Evolutionary conservation across 2,113 vertebrate genomes (phyloP).

Genomic region (Pipa parva): DNA sequence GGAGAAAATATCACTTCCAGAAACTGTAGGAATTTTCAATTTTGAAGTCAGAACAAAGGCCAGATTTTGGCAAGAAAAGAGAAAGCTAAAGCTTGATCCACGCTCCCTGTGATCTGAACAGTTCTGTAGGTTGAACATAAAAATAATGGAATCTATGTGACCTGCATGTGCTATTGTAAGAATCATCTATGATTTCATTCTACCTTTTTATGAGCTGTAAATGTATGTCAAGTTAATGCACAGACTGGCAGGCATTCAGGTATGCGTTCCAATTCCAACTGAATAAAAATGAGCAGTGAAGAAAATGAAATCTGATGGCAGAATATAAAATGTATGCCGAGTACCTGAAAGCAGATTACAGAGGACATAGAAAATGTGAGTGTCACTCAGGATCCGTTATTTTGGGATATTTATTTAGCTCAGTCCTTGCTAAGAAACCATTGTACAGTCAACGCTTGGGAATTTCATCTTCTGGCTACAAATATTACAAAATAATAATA

Average conservation of each 20-base stretch:
- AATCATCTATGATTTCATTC: slow-evolving; percentile 24
- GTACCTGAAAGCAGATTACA: neutral
- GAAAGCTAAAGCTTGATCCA: neutral
- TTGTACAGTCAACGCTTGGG: no score
- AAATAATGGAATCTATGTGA: slow-evolving; percentile 25
- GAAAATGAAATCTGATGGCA: neutral
- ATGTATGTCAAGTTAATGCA: slow-evolving; percentile 23
- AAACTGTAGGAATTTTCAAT: slow-evolving; percentile 16
- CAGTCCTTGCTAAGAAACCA: no score
- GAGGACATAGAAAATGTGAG: neutral
- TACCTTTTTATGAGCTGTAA: neutral
- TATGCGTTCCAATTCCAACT: neutral
- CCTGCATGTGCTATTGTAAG: neutral
- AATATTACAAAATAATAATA: slow-evolving; percentile 5
- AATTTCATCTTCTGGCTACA: slow-evolving; percentile 3
- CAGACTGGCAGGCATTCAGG: slow-evolving; percentile 5
- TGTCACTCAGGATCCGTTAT: neutral
- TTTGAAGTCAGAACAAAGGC: slow-evolving; percentile 37
- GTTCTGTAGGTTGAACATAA: slow-evolving; percentile 17
- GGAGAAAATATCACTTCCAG: slow-evolving; percentile 30
- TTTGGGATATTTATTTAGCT: neutral
- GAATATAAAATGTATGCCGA: neutral
- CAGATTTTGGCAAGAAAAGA: slow-evolving; percentile 23
- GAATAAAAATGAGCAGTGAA: neutral
- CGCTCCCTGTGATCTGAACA: slow-evolving; percentile 11